Base-by-base conservation (phyloP, 2,888 invertebrate genomes). In the Tanytarsus gracilentus region DNA sequence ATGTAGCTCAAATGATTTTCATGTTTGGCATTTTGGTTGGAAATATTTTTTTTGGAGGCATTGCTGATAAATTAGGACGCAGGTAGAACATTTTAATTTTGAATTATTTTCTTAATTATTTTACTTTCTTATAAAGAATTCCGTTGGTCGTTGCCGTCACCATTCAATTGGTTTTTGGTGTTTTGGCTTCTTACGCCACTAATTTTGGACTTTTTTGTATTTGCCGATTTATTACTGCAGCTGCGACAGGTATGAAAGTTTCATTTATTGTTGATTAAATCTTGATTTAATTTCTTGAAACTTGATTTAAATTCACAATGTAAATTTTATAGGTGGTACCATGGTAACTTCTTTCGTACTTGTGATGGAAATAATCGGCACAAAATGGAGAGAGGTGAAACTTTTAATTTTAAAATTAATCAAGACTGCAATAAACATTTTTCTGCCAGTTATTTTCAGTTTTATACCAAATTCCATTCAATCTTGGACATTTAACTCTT, bases 21-120 rank as follows among this genome's bases (percentile, higher is more conserved):
- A 88, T 88, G 88, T 73, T 84, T 48, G 88, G 88, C 4, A 83
- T 88, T 62, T 78, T 88, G 62, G 75, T 85, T 52, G 88, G 88
- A 51, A 86, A 84, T 67, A 79, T 88, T 72, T 66, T 82, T 56
- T 88, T 88, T 69, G 88, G 88, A 62, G 79, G 82, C 70, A 73
- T 85, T 21, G 81, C 88, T n/a, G 88, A 88, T 75, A 84, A 82
- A 86, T 86, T 70, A 75, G 76, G 66, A 23, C 8, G 58, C 7
- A 27, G 55, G 49, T 59, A 11, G 11, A 14, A 6, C 48, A 48
- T 48, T 48, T 48, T 16, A 36, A n/a, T 36, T 21, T 62, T 60
- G 53, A 36, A 63, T 23, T 53, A 55, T 61, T 58, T 61, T 59
- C 44, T 49, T 30, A 33, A 53, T 58, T 8, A 59, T 75, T 75